Evolutionary conservation across 2,888 invertebrate species (phyloP).

Genomic region (Crioceris asparagi): DNA sequence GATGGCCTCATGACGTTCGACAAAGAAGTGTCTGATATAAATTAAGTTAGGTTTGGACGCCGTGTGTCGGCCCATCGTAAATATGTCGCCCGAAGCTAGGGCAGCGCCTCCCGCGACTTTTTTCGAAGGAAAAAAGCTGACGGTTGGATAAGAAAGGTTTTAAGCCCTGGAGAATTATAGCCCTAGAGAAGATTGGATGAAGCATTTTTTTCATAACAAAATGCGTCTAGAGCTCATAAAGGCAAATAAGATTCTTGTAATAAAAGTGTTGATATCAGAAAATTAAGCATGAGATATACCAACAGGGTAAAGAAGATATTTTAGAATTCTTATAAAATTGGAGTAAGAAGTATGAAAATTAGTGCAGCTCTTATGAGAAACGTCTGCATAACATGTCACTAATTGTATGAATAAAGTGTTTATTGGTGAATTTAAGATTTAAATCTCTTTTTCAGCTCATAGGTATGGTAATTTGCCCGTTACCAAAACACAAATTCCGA

Average conservation of each 20-base stretch:
- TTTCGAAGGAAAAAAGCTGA: slow-evolving; percentile 22
- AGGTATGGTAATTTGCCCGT: no score
- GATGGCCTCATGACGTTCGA: slow-evolving; percentile 20
- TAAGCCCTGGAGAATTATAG: slow-evolving; percentile 26
- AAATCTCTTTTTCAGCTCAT: neutral
- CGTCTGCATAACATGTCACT: no score
- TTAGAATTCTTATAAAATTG: no score
- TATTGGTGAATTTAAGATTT: neutral
- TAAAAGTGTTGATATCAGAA: no score
- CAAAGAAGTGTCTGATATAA: slow-evolving; percentile 32
- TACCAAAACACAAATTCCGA: no score
- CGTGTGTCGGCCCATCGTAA: slow-evolving; percentile 32
- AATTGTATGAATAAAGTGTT: neutral
- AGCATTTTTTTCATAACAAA: slow-evolving; percentile 18
- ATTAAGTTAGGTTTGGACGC: slow-evolving; percentile 34
- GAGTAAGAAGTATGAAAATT: no score
- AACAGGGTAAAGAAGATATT: no score
- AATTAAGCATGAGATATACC: no score
- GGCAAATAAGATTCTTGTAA: no score
- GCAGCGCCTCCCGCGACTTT: slow-evolving; percentile 24
- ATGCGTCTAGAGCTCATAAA: no score
- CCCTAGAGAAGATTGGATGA: slow-evolving; percentile 18
- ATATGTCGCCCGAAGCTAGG: slow-evolving; percentile 32
- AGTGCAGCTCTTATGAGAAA: no score
- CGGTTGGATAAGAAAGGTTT: slow-evolving; percentile 24